These are phyloP conservation scores for Scaptomyza graminum DNA, from an alignment of 1,140 invertebrate genomes.

Conservation along the genomic window DNA sequence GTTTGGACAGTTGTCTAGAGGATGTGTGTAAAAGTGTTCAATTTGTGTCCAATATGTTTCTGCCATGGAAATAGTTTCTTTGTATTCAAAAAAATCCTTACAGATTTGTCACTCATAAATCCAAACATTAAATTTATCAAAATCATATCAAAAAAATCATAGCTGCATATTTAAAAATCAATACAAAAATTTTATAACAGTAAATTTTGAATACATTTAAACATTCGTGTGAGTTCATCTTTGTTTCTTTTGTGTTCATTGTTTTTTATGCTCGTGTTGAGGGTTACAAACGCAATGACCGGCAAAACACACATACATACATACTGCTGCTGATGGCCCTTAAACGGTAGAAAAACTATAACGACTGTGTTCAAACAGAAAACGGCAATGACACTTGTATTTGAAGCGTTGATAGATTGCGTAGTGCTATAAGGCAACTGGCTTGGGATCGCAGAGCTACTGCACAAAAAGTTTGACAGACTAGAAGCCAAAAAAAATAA, in stretches of 20 bases:
- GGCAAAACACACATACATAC: constrained; percentile 49
- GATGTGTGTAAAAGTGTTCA: neutral
- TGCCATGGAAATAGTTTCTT: too few species aligned
- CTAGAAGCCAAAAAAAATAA: neutral
- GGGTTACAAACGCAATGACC: constrained; percentile 63
- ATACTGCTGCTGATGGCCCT: constrained; percentile 5
- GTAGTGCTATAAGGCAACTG: neutral
- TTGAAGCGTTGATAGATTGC: neutral
- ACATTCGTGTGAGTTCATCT: neutral
- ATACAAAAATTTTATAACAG: neutral
- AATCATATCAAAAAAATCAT: too few species aligned
- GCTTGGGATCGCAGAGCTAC: constrained; percentile 7
- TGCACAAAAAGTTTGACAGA: constrained; percentile 39
- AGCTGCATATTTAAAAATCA: too few species aligned
- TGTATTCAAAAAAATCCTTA: too few species aligned
- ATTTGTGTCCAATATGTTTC: neutral
- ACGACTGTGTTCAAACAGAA: neutral
- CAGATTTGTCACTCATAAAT: too few species aligned
- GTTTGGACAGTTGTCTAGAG: neutral
- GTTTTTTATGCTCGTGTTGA: constrained; percentile 25
- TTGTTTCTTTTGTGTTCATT: constrained; percentile 7
- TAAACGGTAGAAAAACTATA: constrained; percentile 29
- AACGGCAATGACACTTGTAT: neutral
- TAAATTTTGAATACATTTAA: neutral
- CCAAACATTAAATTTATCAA: too few species aligned